Percentiles rank a stretch among this genome's conserved stretches.
Conservation (phyloP, 2,888 invertebrate species). For the Megalurothrips usitatus region DNA sequence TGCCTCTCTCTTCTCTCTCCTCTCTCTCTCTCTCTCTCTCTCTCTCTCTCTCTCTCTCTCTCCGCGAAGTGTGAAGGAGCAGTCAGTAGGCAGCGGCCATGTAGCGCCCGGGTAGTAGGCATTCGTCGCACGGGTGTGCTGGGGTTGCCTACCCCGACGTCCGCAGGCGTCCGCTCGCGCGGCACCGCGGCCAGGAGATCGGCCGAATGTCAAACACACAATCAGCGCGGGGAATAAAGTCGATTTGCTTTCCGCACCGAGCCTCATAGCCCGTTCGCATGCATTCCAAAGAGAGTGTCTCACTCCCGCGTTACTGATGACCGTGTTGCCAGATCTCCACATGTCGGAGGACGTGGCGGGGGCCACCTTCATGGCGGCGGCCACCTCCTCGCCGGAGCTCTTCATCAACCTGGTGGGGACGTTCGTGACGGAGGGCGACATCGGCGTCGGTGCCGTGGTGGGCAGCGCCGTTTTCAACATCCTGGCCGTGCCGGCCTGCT, state of each 20-base stretch:
- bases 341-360: constrained; percentile 76
- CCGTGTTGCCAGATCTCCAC: constrained; percentile 50
- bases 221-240: no score
- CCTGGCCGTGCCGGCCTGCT: constrained; percentile 69
- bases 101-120: neutral
- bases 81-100: neutral
- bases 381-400: constrained; percentile 80
- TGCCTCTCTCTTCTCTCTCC: no score
- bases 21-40: constrained; percentile 27
- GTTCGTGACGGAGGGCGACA: constrained; percentile 69
- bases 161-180: constrained; percentile 32
- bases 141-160: neutral
- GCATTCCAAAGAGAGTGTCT: no score
- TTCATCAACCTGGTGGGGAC: constrained; percentile 81
- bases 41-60: constrained; percentile 29
- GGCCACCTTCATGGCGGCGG: constrained; percentile 87
- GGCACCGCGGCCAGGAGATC: neutral
- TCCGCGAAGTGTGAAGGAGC: constrained; percentile 4
- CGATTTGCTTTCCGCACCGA: no score
- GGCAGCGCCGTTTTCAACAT: constrained; percentile 76
- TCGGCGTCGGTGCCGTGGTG: constrained; percentile 72
- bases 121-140: neutral
- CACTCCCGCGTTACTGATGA: no score
- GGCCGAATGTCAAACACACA: no score
- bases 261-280: no score